Evolutionary conservation across 1,140 invertebrate genomes (phyloP), one percentile per base, ranked within the genome.

Genomic region (Daktulosphaira vitifoliae): DNA sequence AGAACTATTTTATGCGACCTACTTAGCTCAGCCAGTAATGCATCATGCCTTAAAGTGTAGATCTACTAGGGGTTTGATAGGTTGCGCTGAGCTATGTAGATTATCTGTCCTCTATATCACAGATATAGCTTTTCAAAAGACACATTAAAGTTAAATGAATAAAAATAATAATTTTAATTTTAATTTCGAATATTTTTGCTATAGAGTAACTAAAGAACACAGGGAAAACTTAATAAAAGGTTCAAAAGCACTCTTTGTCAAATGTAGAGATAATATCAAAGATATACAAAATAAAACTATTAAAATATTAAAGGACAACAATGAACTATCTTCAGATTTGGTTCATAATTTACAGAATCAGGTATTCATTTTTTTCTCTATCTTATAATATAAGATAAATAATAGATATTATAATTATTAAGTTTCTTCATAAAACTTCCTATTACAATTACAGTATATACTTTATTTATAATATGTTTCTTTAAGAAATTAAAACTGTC

Each of bases 191-290:
- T n/a, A n/a, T n/a, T n/a, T 1, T 2, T 29, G 39, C 48, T 66
- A 54, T 70, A 88, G 86, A 76, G 84, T 96, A 0, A 96, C 93
- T 4, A 89, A 87, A 72, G 93, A 96, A 76, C 87, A 96, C 73
- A 79, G 93, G 71, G 92, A 96, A 78, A 80, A 78, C 48, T 77
- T 96, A 46, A 82, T 87, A 0, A 95, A 93, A 77, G 89, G 84
- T 79, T 91, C 92, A 0, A 95, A 94, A 77, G 73, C 78, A 0
- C 71, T 93, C 39, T 91, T 85, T 70, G 81, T 87, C 2, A 90
- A 89, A 75, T 87, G 85, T 67, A 84, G 86, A 70, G 86, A 90
- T 73, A 73, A 77, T 3, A 78, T 96, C n/a, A 85, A 85, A 74
- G 82, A 88, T 68, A 76, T 88, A 4, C 86, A 92, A 73, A 89